phyloP scores from a whole-genome alignment of 2,113 vertebrate species.

The Xenus cinereus region DNA sequence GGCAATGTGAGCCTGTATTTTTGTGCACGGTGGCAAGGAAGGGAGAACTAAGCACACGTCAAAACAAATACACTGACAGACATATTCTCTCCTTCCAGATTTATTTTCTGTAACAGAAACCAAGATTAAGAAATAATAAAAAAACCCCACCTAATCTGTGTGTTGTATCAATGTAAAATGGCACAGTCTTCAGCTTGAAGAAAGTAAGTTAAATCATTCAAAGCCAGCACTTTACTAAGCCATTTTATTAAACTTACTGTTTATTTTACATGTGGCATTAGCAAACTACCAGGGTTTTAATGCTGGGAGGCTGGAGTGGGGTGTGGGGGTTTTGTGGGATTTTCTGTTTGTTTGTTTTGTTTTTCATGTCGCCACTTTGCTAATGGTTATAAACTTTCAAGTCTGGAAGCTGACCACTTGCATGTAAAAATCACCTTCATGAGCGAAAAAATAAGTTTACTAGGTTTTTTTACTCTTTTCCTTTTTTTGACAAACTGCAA shows the following conservation, averaged over 20 bases:
- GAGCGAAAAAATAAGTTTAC: not conserved
- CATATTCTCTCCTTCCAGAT: not conserved
- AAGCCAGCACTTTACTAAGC: not conserved
- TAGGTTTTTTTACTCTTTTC: rapidly evolving
- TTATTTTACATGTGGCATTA: not conserved
- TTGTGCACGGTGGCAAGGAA: not conserved
- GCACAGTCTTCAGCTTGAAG: not conserved
- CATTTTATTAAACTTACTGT: not conserved
- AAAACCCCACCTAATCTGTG: not conserved
- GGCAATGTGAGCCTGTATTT: not conserved
- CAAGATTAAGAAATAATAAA: not conserved
- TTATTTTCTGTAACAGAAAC: not conserved
- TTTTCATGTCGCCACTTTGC: not conserved
- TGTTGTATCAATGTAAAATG: not conserved
- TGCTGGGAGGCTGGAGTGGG: not conserved
- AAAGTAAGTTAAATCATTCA: not conserved
- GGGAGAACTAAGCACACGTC: not conserved
- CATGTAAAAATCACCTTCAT: not conserved
- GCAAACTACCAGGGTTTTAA: not conserved
- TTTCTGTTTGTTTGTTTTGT: not conserved
- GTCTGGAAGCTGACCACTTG: not conserved
- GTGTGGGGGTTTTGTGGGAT: not conserved
- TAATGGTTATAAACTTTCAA: not conserved
- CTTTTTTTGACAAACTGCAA: rapidly evolving
- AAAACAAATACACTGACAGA: not conserved